A percentile compares a stretch with the other conserved stretches of the same genome.
These are phyloP conservation scores for Orestias chungarensis DNA, from an alignment of 2,797 vertebrate species.

Conservation along the genomic window DNA sequence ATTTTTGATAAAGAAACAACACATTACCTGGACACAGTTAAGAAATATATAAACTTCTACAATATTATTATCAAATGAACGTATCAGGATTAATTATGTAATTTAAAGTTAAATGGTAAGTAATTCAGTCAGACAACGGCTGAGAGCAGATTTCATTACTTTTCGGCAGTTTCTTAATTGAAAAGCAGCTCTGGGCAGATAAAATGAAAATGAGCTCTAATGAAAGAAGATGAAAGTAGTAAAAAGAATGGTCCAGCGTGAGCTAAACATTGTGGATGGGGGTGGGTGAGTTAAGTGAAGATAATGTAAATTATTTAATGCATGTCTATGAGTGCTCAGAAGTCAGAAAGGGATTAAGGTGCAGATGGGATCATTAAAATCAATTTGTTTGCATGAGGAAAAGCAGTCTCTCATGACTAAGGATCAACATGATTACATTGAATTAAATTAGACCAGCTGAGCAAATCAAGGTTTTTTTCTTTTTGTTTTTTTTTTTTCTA, in stretches of 20 bases:
- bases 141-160: conserved; percentile 13
- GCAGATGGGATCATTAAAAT: conserved; percentile 42
- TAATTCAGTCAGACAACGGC: conserved; percentile 1
- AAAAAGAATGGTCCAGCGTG: not conserved
- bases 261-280: conserved; percentile 3
- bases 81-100: not conserved
- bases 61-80: not conserved
- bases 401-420: conserved; percentile 15
- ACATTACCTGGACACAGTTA: not conserved
- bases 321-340: conserved; percentile 31
- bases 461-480: conserved; percentile 21
- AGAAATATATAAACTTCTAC: not conserved
- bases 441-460: conserved; percentile 46
- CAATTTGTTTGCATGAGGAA: conserved; percentile 34
- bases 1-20: not conserved
- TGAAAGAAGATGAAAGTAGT: not conserved
- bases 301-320: conserved; percentile 49
- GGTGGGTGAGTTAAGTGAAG: conserved; percentile 3
- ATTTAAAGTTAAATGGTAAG: not conserved
- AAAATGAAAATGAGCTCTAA: conserved; percentile 23
- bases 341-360: conserved; percentile 18
- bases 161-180: conserved; percentile 25
- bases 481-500: conserved; percentile 1
- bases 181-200: conserved; percentile 28
- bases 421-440: conserved; percentile 10